Evolutionary conservation across 2,888 invertebrate genomes (phyloP), one percentile per base, ranked within the genome.

Genomic region (Polydrusus tereticollis): DNA sequence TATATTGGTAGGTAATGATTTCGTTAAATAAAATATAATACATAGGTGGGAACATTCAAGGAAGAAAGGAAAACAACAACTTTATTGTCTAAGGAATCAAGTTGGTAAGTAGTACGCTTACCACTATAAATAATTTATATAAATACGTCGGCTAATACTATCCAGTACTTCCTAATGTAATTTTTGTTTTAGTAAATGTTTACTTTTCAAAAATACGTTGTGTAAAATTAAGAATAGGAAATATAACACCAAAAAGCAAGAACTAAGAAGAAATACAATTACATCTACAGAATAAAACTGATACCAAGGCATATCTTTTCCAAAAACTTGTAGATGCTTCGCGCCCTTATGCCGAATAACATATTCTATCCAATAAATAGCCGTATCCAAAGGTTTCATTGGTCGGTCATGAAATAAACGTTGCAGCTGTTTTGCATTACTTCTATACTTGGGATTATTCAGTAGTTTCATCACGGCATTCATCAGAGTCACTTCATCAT

Each of bases 281-380:
- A 80, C 73, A 69, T 80, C 80, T 4, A 80, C 14, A 7, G 80
- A 52, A 71, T 77, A 77, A 55, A 80, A 80, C 86, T 90, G 88
- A 29, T 86, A 82, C 73, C 85, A 82, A 0, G 86, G 79, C 16
- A 89, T 82, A 69, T 88, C 87, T 1, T 87, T 82, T 0, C 87
- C 87, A 0, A 87, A 86, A 12, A 87, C 87, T 41, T 87, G 83
- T 23, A 89, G 74, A 72, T 89, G 88, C 0, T 81, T 76, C 0
- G 89, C 89, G 0, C 89, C 89, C 67, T 87, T 87, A 76, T 90
- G 89, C 38, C 89, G 86, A 7, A 89, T 82, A 0, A 90, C 88
- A 76, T 91, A 90, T 81, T 91, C 91, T 58, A 89, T 87, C 91
- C 91, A 91, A 82, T 89, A 91, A 0, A 90, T 83, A 0, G 89